These are phyloP conservation scores for Trididemnum miniatum DNA, from an alignment of 23 tunicate species.

Conservation along the genomic window DNA sequence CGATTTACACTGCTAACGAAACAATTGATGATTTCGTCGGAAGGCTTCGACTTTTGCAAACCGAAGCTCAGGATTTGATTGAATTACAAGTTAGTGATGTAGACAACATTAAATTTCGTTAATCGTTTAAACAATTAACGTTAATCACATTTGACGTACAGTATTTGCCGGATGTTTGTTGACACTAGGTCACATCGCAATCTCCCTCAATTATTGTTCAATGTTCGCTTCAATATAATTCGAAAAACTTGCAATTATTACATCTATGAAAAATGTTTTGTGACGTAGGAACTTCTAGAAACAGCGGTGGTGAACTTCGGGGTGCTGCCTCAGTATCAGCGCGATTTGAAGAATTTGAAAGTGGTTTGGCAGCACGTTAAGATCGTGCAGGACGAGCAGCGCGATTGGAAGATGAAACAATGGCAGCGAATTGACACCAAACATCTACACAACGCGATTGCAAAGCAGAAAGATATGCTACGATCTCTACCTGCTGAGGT, in stretches of 20 bases:
- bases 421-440: conserved; percentile 94
- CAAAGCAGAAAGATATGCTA: conserved; percentile 73
- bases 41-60: conserved; percentile 55
- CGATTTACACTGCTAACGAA: conserved; percentile 57
- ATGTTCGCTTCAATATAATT: too few relatives aligned
- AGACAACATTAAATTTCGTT: too few relatives aligned
- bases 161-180: too few relatives aligned
- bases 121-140: too few relatives aligned
- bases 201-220: too few relatives aligned
- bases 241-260: too few relatives aligned
- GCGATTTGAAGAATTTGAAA: conserved; percentile 79
- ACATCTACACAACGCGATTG: conserved; percentile 63
- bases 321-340: conserved; percentile 73
- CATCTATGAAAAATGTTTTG: too few relatives aligned
- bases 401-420: conserved; percentile 84
- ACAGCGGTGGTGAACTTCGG: conserved; percentile 83
- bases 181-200: too few relatives aligned
- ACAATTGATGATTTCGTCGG: conserved; percentile 59
- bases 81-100: conserved; percentile 62
- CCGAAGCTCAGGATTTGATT: conserved; percentile 91
- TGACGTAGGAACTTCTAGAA: conserved; percentile 69
- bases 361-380: conserved; percentile 83
- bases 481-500: conserved; percentile 80
- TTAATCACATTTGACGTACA: too few relatives aligned
- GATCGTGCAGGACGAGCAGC: conserved; percentile 82